These are phyloP conservation scores for Drosophila quinaria DNA, from an alignment of 2,888 invertebrate genomes.

Conservation along the genomic window DNA sequence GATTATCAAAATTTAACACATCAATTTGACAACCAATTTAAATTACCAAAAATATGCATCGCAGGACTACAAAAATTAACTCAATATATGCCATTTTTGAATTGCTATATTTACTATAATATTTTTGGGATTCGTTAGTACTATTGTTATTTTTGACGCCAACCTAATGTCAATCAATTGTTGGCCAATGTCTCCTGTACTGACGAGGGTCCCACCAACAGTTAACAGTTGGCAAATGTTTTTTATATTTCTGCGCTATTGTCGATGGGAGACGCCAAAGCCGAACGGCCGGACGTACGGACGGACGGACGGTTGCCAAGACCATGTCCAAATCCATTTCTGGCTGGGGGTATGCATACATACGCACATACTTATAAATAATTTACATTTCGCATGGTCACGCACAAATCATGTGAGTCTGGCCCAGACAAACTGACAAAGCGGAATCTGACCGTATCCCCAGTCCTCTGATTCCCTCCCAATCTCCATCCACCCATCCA, in stretches of 20 bases:
- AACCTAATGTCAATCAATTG: constrained; percentile 64
- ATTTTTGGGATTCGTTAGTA: constrained; percentile 19
- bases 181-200: constrained; percentile 29
- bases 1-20: not conserved
- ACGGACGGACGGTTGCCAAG: constrained; percentile 14
- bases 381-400: constrained; percentile 78
- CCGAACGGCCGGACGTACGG: constrained; percentile 1
- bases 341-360: constrained; percentile 12
- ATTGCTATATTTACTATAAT: constrained; percentile 32
- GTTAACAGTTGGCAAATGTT: constrained; percentile 47
- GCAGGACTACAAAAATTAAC: not conserved
- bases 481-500: too few relatives aligned
- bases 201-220: constrained; percentile 48
- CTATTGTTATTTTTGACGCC: constrained; percentile 18
- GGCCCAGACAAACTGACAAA: constrained; percentile 23
- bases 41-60: not conserved
- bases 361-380: constrained; percentile 50
- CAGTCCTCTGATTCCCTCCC: not conserved
- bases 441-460: constrained; percentile 6
- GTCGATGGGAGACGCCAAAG: constrained; percentile 30
- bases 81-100: constrained; percentile 11
- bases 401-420: constrained; percentile 69
- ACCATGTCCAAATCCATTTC: constrained; percentile 32
- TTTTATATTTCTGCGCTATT: constrained; percentile 31
- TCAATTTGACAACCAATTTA: not conserved